A percentile compares a stretch with the other conserved stretches of the same genome.
These are phyloP conservation scores for Ophion ventricosus DNA, from an alignment of 2,888 invertebrate genomes.

Conservation along the genomic window DNA sequence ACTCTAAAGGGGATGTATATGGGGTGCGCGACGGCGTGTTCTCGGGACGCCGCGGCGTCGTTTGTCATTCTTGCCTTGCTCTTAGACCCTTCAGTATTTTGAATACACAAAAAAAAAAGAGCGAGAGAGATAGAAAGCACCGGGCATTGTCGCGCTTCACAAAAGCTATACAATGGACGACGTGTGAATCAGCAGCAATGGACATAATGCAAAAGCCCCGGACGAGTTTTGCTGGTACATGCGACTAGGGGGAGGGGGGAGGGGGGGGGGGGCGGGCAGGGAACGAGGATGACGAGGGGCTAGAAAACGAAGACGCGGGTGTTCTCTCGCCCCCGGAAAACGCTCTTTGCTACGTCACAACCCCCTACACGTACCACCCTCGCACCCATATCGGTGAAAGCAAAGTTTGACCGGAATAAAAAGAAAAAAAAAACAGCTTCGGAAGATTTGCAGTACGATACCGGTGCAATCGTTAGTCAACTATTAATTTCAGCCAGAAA, in stretches of 20 bases:
- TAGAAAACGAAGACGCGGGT: slow-evolving; percentile 53
- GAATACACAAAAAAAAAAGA: slow-evolving; percentile 67
- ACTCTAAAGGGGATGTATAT: slow-evolving; percentile 26
- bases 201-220: slow-evolving; percentile 81
- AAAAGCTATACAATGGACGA: slow-evolving; percentile 80
- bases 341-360: slow-evolving; percentile 37
- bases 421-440: not conserved
- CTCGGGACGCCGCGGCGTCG: slow-evolving; percentile 62
- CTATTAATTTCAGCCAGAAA: too few species aligned
- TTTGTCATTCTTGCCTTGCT: slow-evolving; percentile 66
- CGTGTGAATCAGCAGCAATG: slow-evolving; percentile 83
- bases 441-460: not conserved
- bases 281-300: slow-evolving; percentile 44
- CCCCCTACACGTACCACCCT: slow-evolving; percentile 18
- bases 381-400: not conserved
- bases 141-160: slow-evolving; percentile 79
- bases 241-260: not conserved
- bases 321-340: slow-evolving; percentile 12
- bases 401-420: not conserved
- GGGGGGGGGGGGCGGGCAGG: slow-evolving; percentile 36
- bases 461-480: too few species aligned
- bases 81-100: slow-evolving; percentile 69
- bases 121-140: slow-evolving; percentile 62
- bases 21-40: slow-evolving; percentile 20
- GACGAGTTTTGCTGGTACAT: slow-evolving; percentile 67